Evolutionary conservation across 1,140 invertebrate genomes (phyloP).

Genomic region (Aphis gossypii): DNA sequence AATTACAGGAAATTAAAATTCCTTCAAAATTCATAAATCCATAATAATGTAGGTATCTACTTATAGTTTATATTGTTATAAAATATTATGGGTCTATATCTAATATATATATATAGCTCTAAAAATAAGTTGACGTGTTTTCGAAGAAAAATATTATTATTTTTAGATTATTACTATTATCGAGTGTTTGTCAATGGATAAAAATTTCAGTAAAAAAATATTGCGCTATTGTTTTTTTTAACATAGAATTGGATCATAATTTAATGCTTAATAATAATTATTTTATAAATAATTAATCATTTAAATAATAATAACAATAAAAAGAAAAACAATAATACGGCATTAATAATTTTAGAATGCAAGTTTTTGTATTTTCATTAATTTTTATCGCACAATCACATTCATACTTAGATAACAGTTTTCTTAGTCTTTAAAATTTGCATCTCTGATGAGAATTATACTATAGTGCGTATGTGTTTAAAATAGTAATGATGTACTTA

Average conservation of each 20-base stretch:
- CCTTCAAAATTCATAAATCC: neutral
- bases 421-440: neutral
- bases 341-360: too few relatives aligned
- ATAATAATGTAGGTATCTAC: neutral
- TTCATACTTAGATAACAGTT: too few relatives aligned
- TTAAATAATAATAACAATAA: neutral
- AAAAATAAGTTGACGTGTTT: neutral
- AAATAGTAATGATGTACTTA: neutral
- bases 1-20: neutral
- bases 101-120: neutral
- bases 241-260: too few relatives aligned
- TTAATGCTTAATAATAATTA: too few relatives aligned
- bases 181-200: neutral
- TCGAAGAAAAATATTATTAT: neutral
- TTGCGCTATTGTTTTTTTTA: neutral
- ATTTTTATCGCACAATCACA: neutral
- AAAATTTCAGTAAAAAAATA: neutral
- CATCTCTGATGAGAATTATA: neutral
- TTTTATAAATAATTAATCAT: neutral
- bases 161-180: neutral
- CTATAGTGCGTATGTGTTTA: too few relatives aligned
- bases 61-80: neutral
- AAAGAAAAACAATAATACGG: neutral
- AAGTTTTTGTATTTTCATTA: neutral
- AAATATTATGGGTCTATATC: neutral